These are phyloP conservation scores for Drosophila jambulina DNA, from an alignment of 1,140 invertebrate species.

Conservation along the genomic window DNA sequence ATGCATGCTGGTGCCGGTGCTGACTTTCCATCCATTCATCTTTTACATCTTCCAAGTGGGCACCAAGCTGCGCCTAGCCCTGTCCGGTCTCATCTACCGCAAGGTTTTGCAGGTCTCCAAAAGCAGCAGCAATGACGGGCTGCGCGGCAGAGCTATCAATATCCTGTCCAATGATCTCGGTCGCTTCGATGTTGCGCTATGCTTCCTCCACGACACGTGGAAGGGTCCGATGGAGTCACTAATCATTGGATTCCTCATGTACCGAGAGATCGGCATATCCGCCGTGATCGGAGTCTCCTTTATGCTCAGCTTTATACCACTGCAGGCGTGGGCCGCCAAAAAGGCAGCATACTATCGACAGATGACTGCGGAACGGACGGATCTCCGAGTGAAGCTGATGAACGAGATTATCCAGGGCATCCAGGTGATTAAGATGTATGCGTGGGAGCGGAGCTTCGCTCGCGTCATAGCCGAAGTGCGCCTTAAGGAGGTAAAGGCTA, in stretches of 20 bases:
- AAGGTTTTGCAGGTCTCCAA: constrained; percentile 90
- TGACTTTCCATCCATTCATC: constrained; percentile 93
- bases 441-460: constrained; percentile 94
- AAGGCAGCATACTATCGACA: constrained; percentile 87
- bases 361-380: constrained; percentile 88
- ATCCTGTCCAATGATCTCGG: constrained; percentile 94
- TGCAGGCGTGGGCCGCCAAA: constrained; percentile 92
- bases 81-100: constrained; percentile 93
- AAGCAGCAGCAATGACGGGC: constrained; percentile 91
- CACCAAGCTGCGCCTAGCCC: constrained; percentile 91
- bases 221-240: constrained; percentile 92
- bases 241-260: constrained; percentile 91
- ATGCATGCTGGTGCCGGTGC: constrained; percentile 87
- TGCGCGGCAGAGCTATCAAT: constrained; percentile 94
- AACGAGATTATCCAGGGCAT: constrained; percentile 94
- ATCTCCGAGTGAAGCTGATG: constrained; percentile 93
- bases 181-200: constrained; percentile 89
- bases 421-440: constrained; percentile 95
- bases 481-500: constrained; percentile 89
- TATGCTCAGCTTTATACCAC: constrained; percentile 92
- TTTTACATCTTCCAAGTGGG: constrained; percentile 90
- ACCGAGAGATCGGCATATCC: constrained; percentile 89
- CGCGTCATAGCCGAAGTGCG: constrained; percentile 87
- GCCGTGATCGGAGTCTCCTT: constrained; percentile 92
- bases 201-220: constrained; percentile 89